Conservation (phyloP, 2,113 vertebrate genomes). For the Pholis gunnellus region DNA sequence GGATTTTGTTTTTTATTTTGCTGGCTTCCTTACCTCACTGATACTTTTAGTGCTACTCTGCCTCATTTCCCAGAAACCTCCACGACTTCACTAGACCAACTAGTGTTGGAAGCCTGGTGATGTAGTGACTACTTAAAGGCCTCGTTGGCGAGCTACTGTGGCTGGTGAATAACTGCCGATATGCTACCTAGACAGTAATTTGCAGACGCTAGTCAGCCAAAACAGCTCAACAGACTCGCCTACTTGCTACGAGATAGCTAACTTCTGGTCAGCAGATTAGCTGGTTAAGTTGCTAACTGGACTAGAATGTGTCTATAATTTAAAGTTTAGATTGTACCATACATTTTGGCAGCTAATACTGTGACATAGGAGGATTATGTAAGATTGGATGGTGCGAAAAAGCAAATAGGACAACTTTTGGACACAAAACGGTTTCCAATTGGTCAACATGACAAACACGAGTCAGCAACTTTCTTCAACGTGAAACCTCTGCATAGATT, state of each 20-base stretch:
- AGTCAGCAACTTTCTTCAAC: not conserved
- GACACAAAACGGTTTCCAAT: not conserved
- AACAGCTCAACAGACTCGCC: not conserved
- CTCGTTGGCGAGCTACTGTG: not conserved
- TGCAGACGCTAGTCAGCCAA: not conserved
- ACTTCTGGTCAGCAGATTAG: not conserved
- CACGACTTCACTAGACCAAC: not conserved
- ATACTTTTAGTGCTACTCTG: not conserved
- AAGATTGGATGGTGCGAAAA: not conserved
- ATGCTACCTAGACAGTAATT: not conserved
- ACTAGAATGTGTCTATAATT: not conserved
- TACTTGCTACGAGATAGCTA: not conserved
- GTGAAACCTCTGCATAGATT: not conserved
- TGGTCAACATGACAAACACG: not conserved
- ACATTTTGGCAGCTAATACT: not conserved
- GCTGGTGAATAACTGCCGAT: not conserved
- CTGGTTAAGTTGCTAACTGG: not conserved
- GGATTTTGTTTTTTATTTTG: too few species aligned
- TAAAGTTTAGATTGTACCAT: not conserved
- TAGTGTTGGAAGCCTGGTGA: not conserved
- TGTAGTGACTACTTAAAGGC: not conserved
- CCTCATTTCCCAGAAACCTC: not conserved
- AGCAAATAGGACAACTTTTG: not conserved
- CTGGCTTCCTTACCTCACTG: not conserved
- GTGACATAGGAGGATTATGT: not conserved